Base-by-base conservation (phyloP, 2,888 invertebrate genomes). In the Helobdella robusta region DNA sequence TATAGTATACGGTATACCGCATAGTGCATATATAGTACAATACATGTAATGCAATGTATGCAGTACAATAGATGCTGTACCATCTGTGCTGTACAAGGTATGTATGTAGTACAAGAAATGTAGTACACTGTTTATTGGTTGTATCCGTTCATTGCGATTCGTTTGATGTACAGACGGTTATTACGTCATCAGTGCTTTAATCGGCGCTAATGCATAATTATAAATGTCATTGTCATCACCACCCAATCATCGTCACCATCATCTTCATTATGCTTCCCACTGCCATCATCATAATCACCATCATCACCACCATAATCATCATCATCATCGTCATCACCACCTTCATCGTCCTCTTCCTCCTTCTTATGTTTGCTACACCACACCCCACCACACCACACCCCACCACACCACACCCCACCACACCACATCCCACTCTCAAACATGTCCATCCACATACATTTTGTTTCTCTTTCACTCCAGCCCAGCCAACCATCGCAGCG, bases 241-340 rank as follows among this genome's bases (percentile, higher is more conserved):
- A 40, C 40, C 11, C 8, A 11, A 20, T 8, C 54, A 5, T 54
- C 30, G 5, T 59, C 59, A 59, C 34, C 59, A 32, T 59, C 59
- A 59, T 59, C 59, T 18, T 59, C 59, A 59, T 59, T 34, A 23
- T 59, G 32, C 28, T 59, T 28, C 3, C 34, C 36, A 6, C 34
- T 28, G 5, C 34, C 36, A 59, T 59, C 36, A 32, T 6, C 15
- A 59, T 18, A 23, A 36, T 35, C 23, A 18, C 20, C 1, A 36
- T 35, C 40, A 18, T 59, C 40, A 34, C 36, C 40, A 18, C 34
- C 36, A 30, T 40, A 15, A 23, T 28, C 20, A 1, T 36, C 44
- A 61, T 44, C 36, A 20, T n/a, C 20, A 11, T 28, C 25, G 15
- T 36, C 28, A 61, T 40, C n/a, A 20, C 11, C 44, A 40, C 23